Evolutionary conservation across 2,797 vertebrate genomes (phyloP), one percentile per base, ranked within the genome.

Genomic region (Chanos chanos): DNA sequence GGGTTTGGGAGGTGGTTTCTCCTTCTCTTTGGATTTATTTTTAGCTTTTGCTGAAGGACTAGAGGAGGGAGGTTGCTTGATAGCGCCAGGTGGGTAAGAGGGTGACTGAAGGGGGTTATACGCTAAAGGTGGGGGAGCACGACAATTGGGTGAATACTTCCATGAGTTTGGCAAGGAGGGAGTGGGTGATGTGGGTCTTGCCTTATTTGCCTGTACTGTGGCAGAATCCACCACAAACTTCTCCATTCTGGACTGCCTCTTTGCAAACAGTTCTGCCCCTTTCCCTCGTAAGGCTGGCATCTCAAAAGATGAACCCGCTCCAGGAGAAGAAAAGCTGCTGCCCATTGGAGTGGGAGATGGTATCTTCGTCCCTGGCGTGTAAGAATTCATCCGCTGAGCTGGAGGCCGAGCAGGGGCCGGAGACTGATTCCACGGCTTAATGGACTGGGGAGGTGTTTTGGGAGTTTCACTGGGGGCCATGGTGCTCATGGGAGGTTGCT

Each of bases 181-280:
- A 37, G 89, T 88, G 58, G 97, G 97, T 28, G 97, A 99, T 59
- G 89, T 70, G 37, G 93, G 75, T 31, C 90, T 90, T 61, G 89
- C 89, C 76, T 87, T 89, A 64, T 94, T 93, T 64, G 94, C 92
- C 80, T 95, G 90, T 65, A 98, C 96, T 1, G 95, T 95, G 72
- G 94, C 89, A 10, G 95, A 95, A 83, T 99, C 97, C 19, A 99
- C 96, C 60, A 99, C 88, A 3, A 90, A 99, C 74, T 95, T 98
- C 85, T 99, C 95, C 97, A 99, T 99, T 13, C 97, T 92, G 12
- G 95, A 96, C 77, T 94, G 96, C 84, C 97, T 90, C 77, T 93
- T 95, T 19, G 96, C 97, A 52, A 99, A 99, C 72, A 99, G 89
- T 77, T 98, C 93, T 7, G 97, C 97, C 75, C 97, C 97, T 84